phyloP scores from a whole-genome alignment of 2,113 vertebrate genomes.

The Rhinolophus ferrumequinum region DNA sequence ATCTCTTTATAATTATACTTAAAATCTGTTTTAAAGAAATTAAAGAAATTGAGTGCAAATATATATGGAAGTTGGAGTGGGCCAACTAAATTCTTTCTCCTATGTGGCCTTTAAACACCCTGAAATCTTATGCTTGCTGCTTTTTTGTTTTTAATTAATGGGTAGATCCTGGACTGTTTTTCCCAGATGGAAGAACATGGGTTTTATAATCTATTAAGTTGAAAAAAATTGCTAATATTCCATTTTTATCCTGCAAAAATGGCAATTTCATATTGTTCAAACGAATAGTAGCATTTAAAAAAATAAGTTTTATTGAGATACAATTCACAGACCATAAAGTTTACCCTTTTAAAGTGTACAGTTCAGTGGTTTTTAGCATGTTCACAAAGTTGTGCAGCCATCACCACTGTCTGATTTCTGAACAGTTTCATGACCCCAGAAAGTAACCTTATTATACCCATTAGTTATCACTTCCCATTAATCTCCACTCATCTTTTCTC shows the following conservation, averaged over 20 bases:
- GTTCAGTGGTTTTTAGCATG: neutral
- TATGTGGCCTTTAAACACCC: neutral
- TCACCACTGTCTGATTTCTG: neutral
- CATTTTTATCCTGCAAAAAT: conserved; percentile 28
- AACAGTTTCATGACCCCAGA: neutral
- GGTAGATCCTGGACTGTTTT: neutral
- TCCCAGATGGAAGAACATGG: neutral
- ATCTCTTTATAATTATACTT: conserved; percentile 9
- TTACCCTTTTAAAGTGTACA: neutral
- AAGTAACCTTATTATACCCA: neutral
- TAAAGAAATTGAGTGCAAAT: neutral
- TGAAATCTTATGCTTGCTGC: neutral
- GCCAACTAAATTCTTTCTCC: neutral
- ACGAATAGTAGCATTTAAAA: neutral
- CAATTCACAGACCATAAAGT: neutral
- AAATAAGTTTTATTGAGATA: neutral
- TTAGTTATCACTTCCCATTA: neutral
- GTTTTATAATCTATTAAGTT: neutral
- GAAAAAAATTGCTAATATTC: conserved; percentile 5
- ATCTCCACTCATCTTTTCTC: neutral
- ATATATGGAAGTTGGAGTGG: neutral
- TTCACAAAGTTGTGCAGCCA: neutral
- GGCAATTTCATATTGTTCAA: conserved; percentile 14
- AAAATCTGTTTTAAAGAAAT: conserved; percentile 13
- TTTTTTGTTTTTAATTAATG: neutral